Percentiles rank a stretch among this genome's conserved stretches.
Conservation (phyloP, 2,888 invertebrate species). For the Scaptodrosophila latifasciaeformis region DNA sequence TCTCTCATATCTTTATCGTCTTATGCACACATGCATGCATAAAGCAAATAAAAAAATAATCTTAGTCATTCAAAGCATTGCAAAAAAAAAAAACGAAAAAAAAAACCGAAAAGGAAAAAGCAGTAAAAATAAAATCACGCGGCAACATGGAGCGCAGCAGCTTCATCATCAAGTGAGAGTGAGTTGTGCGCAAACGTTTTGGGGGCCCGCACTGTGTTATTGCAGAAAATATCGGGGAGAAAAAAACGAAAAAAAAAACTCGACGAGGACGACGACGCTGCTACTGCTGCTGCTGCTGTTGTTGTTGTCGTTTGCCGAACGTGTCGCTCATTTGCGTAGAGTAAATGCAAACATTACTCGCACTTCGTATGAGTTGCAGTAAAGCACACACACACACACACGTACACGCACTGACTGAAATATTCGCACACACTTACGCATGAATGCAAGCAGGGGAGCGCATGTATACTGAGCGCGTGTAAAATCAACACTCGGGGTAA, state of each 20-base stretch:
- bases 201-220: background rate
- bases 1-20: too few species aligned
- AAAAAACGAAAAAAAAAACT: constrained; percentile 19
- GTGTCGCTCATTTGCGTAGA: constrained; percentile 64
- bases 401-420: constrained; percentile 3
- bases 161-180: constrained; percentile 53
- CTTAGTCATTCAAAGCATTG: constrained; percentile 55
- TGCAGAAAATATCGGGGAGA: constrained; percentile 16
- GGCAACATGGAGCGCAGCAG: constrained; percentile 4
- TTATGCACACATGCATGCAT: background rate
- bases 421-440: constrained; percentile 43
- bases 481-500: too few species aligned
- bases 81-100: constrained; percentile 24
- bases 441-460: constrained; percentile 50
- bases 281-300: too few species aligned
- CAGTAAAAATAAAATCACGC: background rate
- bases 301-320: too few species aligned
- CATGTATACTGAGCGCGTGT: constrained; percentile 38
- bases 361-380: constrained; percentile 41
- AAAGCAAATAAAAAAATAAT: background rate
- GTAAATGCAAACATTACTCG: constrained; percentile 62
- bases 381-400: constrained; percentile 18
- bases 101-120: too few species aligned
- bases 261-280: constrained; percentile 25
- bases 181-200: constrained; percentile 45